phyloP scores from a whole-genome alignment of 1,140 invertebrate species.

The Antheraea mylitta region DNA sequence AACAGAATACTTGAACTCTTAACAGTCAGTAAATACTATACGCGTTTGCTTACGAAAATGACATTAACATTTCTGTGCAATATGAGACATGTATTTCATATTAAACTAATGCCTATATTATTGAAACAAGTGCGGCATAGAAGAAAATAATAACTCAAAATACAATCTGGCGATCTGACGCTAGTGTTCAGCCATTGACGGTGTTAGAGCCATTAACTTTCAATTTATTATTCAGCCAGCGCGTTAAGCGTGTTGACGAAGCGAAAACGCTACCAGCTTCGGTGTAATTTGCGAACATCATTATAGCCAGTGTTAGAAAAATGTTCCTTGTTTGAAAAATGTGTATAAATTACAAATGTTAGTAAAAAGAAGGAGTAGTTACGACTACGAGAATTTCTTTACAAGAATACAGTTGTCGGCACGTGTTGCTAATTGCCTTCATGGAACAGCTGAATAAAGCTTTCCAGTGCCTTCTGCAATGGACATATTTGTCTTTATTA shows the following conservation, averaged over 20 bases:
- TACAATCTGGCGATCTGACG: slow-evolving; percentile 4
- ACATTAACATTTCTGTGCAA: too few relatives aligned
- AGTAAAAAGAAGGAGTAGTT: slow-evolving; percentile 25
- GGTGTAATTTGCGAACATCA: slow-evolving; percentile 2
- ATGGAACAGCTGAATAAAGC: slow-evolving; percentile 27
- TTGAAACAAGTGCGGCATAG: not conserved
- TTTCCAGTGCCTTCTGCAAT: not conserved
- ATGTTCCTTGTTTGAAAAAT: slow-evolving; percentile 28
- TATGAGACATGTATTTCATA: not conserved
- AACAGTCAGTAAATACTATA: too few relatives aligned
- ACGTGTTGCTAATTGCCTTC: slow-evolving; percentile 59
- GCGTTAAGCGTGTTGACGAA: not conserved
- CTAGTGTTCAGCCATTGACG: slow-evolving; percentile 3
- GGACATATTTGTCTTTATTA: slow-evolving; percentile 29
- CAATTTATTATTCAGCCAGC: slow-evolving; percentile 11
- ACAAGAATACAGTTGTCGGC: slow-evolving; percentile 36
- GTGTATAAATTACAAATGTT: slow-evolving; percentile 27
- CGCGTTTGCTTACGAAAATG: too few relatives aligned
- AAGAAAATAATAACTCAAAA: slow-evolving; percentile 21
- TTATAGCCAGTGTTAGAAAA: slow-evolving; percentile 19
- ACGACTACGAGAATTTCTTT: slow-evolving; percentile 16
- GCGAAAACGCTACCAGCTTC: slow-evolving; percentile 11
- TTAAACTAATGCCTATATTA: not conserved
- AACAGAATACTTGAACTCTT: too few relatives aligned
- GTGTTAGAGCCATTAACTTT: slow-evolving; percentile 15